These are phyloP conservation scores for Ceyx erithaca DNA, from an alignment of 2,797 vertebrate species.

Conservation along the genomic window DNA sequence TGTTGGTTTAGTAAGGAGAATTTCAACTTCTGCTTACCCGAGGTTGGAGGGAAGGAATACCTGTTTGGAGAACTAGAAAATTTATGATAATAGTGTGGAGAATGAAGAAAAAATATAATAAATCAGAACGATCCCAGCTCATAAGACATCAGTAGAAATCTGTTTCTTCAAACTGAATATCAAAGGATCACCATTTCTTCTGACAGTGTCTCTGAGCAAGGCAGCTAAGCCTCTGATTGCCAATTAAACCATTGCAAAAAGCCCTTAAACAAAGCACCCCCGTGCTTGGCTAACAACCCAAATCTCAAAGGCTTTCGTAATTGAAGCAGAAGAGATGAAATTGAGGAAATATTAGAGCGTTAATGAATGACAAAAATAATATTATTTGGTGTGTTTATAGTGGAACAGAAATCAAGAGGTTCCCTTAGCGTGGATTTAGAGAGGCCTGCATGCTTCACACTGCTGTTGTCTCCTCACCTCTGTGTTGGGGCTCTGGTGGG, in stretches of 20 bases:
- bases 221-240: constrained; percentile 52
- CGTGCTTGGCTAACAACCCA: constrained; percentile 44
- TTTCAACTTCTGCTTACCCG: neutral
- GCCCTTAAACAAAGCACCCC: constrained; percentile 35
- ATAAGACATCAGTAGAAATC: neutral
- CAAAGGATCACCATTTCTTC: constrained; percentile 39
- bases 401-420: neutral
- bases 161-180: constrained; percentile 38
- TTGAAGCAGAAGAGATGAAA: constrained; percentile 57
- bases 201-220: constrained; percentile 32
- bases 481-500: neutral
- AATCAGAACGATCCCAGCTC: neutral
- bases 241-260: constrained; percentile 65
- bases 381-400: constrained; percentile 39
- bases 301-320: constrained; percentile 65
- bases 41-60: neutral
- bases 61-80: neutral
- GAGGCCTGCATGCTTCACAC: neutral
- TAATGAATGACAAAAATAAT: constrained; percentile 55
- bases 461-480: neutral
- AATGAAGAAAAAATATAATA: neutral
- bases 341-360: constrained; percentile 46
- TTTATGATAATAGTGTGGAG: neutral
- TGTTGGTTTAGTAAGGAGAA: neutral
- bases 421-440: neutral